These are phyloP conservation scores for Decapterus maruadsi DNA, from an alignment of 2,797 vertebrate species.

Conservation along the genomic window DNA sequence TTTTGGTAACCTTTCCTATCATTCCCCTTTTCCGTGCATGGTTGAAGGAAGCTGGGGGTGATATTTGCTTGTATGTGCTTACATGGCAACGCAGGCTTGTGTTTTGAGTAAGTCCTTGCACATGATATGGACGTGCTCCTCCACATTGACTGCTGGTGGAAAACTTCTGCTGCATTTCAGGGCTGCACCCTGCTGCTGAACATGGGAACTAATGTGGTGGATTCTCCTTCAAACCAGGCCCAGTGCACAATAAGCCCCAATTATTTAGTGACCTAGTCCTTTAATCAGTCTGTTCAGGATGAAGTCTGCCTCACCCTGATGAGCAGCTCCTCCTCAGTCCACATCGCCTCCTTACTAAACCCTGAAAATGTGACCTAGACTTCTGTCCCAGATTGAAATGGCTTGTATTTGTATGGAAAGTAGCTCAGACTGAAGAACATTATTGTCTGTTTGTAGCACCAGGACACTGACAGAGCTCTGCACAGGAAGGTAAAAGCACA, in stretches of 20 bases:
- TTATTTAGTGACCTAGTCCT: conserved; percentile 4
- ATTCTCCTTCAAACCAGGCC: conserved; percentile 24
- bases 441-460: conserved; percentile 52
- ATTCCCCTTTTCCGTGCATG: no score
- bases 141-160: not conserved
- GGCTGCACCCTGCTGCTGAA: conserved; percentile 53
- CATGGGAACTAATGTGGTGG: conserved; percentile 39
- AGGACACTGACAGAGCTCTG: conserved; percentile 48
- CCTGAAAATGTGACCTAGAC: not conserved
- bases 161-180: conserved; percentile 25
- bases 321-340: not conserved
- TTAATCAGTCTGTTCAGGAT: conserved; percentile 21
- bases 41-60: no score
- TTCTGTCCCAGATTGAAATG: conserved; percentile 5
- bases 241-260: not conserved
- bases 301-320: not conserved
- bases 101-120: no score
- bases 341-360: not conserved
- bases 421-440: conserved; percentile 32
- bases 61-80: no score
- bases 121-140: no score
- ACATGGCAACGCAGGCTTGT: no score
- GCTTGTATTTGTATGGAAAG: conserved; percentile 54
- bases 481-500: conserved; percentile 61
- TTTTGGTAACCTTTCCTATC: no score